Evolutionary conservation across 1,140 invertebrate genomes (phyloP), one percentile per base, ranked within the genome.

Genomic region (Heliconius melpomene): DNA sequence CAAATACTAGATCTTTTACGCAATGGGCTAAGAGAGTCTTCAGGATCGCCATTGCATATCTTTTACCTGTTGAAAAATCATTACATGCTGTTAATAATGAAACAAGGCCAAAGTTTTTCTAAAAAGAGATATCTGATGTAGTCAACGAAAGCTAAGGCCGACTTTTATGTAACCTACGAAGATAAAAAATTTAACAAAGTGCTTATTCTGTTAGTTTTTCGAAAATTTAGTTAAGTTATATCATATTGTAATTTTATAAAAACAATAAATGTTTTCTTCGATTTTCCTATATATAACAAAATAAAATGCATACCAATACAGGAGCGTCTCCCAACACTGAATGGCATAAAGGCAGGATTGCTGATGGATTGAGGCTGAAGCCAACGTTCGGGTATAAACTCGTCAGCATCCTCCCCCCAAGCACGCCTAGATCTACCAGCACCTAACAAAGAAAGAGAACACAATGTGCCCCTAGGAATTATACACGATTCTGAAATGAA

Each of bases 311-410:
- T 72, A 72, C 90, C 90, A 50, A 90, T 90, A 83, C 90, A 91
- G 66, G 87, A 70, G 36, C 90, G 72, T 57, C 84, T 86, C 2
- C 90, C 89, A 38, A 82, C 87, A 54, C 91, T 92, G 54, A 92
- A 92, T 3, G 88, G 79, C 3, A 89, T 72, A 38, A 89, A 85
- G 2, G 81, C 79, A 1, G 84, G 78, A 7, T 83, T 79, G 5
- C 78, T 75, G 0, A 79, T 26, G 2, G 57, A 66, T 20, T 79
- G 66, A 0, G 66, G 70, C 1, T 79, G 46, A 26, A 87, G 79
- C 90, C 90, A 92, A 0, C 91, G 82, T 73, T 90, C 88, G 0
- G 91, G 90, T 0, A 79, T 40, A 77, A 86, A 92, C 52, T 84
- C 57, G 6, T 36, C n/a, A 0, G 86, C 91, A 52, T 90, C 87